Percentiles rank a stretch among this genome's conserved stretches.
These are phyloP conservation scores for Taphrorychus bicolor DNA, from an alignment of 2,888 invertebrate genomes.

Conservation along the genomic window DNA sequence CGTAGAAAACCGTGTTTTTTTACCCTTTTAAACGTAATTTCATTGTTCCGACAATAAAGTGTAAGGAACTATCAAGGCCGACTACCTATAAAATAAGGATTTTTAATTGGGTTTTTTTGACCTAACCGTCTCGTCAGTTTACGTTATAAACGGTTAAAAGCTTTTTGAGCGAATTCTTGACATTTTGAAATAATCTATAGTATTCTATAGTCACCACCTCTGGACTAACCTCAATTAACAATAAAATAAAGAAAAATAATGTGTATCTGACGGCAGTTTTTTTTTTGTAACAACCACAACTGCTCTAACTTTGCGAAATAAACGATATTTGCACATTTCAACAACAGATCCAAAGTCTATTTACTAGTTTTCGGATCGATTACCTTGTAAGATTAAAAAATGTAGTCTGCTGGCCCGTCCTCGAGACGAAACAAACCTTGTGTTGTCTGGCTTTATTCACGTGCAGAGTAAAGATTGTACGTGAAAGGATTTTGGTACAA, in stretches of 20 bases:
- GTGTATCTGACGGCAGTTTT: background rate
- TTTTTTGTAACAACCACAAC: background rate
- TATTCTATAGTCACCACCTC: no score
- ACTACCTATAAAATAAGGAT: background rate
- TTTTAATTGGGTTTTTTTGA: background rate
- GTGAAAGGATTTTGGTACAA: no score
- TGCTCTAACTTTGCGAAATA: background rate
- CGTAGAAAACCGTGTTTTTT: constrained; percentile 19
- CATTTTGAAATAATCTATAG: background rate
- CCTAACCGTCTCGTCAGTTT: background rate
- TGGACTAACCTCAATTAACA: background rate
- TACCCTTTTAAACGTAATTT: constrained; percentile 7
- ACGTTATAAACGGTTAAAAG: background rate
- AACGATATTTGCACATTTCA: background rate
- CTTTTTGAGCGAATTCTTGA: background rate
- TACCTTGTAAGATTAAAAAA: constrained; percentile 23
- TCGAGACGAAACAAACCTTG: constrained; percentile 20
- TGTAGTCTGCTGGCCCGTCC: constrained; percentile 16
- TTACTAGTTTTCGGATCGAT: constrained; percentile 11
- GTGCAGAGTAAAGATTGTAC: no score
- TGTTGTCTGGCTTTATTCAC: background rate
- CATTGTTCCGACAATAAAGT: background rate
- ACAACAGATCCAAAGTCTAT: background rate
- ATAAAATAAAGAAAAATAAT: background rate
- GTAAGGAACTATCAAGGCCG: constrained; percentile 25